A percentile compares a stretch with the other conserved stretches of the same genome.
phyloP scores from a whole-genome alignment of 2,113 vertebrate genomes.

The Trogon melanurus region DNA sequence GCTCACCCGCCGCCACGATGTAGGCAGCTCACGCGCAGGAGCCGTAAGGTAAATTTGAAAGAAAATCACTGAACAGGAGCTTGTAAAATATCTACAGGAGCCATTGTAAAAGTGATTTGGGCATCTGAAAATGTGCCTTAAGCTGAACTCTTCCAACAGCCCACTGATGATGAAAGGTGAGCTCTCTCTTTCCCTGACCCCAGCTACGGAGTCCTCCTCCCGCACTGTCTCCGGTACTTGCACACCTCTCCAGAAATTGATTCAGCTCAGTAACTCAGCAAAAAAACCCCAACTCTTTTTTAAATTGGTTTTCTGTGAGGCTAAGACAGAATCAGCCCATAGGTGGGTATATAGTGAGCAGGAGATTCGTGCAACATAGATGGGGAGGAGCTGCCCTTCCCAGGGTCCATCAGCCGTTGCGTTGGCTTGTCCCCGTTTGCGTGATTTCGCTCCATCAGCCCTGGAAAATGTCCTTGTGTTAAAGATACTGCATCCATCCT shows the following conservation, averaged over 20 bases:
- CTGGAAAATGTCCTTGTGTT: not conserved
- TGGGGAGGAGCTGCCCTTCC: not conserved
- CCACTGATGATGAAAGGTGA: not conserved
- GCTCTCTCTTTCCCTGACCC: not conserved
- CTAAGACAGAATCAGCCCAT: not conserved
- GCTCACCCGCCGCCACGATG: not conserved
- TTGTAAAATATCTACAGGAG: not conserved
- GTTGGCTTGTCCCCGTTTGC: not conserved
- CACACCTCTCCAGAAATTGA: not conserved
- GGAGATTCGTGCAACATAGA: not conserved
- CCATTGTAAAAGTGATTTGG: not conserved
- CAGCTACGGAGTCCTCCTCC: not conserved
- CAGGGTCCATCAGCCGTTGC: too few species aligned
- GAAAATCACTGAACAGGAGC: not conserved
- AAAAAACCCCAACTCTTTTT: not conserved
- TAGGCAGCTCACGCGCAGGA: not conserved
- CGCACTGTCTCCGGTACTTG: not conserved
- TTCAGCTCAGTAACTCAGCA: not conserved
- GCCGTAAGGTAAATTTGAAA: not conserved
- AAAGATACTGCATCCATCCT: not conserved
- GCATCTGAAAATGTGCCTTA: not conserved
- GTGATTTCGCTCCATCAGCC: not conserved
- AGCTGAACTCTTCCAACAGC: not conserved
- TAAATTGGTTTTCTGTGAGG: not conserved
- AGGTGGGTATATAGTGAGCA: not conserved